Percentiles rank a stretch among this genome's conserved stretches.
Conservation (phyloP, 2,888 invertebrate species). For the Torymus aiolomorphi region DNA sequence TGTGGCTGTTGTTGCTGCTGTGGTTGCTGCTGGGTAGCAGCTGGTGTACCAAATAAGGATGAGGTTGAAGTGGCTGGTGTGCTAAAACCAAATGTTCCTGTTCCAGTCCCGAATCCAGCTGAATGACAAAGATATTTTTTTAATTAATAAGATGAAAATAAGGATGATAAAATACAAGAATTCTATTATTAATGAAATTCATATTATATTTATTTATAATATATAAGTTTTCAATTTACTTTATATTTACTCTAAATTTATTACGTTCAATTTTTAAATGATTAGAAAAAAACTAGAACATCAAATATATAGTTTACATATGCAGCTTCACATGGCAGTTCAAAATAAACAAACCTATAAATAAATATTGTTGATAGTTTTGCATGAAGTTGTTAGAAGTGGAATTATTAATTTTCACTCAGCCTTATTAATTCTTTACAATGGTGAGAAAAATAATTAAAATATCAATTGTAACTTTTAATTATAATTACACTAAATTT, state of each 20-base stretch:
- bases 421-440: background rate
- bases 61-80: slow-evolving; percentile 77
- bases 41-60: slow-evolving; percentile 74
- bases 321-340: slow-evolving; percentile 33
- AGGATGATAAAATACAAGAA: too few species aligned
- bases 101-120: slow-evolving; percentile 75
- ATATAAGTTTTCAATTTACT: too few species aligned
- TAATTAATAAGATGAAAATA: slow-evolving; percentile 20
- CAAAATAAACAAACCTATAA: slow-evolving; percentile 38
- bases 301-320: background rate
- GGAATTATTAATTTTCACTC: slow-evolving; percentile 2
- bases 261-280: background rate
- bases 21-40: slow-evolving; percentile 65
- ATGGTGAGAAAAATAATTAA: slow-evolving; percentile 29
- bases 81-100: slow-evolving; percentile 73
- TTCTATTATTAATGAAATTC: too few species aligned
- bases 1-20: slow-evolving; percentile 73
- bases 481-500: background rate
- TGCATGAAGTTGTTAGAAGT: background rate
- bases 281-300: background rate
- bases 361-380: slow-evolving; percentile 32
- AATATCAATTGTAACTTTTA: background rate
- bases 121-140: slow-evolving; percentile 20
- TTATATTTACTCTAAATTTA: background rate
- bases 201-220: too few species aligned